These are phyloP conservation scores for Eilema sororculum DNA, from an alignment of 2,888 invertebrate genomes.

Conservation along the genomic window DNA sequence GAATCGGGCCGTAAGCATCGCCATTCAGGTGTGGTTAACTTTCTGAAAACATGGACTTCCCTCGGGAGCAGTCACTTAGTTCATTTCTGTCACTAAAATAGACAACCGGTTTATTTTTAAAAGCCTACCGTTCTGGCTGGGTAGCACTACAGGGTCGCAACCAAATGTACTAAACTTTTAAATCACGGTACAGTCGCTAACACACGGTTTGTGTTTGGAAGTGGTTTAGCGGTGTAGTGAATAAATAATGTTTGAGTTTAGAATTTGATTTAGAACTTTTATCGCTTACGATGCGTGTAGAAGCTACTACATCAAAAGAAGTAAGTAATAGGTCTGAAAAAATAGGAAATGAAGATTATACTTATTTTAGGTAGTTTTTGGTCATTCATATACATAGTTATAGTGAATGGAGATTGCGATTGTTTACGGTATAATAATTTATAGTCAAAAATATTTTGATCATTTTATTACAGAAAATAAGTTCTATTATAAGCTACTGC, in stretches of 20 bases:
- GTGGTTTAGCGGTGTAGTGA: slow-evolving; percentile 38
- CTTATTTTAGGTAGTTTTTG: too few species aligned
- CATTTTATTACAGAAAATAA: too few species aligned
- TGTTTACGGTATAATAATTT: too few species aligned
- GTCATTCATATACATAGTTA: too few species aligned
- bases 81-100: slow-evolving; percentile 78
- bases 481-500: too few species aligned
- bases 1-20: slow-evolving; percentile 77
- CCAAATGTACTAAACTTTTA: slow-evolving; percentile 52
- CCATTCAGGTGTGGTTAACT: slow-evolving; percentile 79
- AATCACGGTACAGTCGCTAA: slow-evolving; percentile 44
- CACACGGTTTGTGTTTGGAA: slow-evolving; percentile 45
- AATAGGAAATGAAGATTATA: too few species aligned
- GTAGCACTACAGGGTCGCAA: slow-evolving; percentile 40
- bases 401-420: too few species aligned
- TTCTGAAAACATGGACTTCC: slow-evolving; percentile 71
- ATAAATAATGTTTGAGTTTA: slow-evolving; percentile 49
- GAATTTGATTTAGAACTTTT: slow-evolving; percentile 48
- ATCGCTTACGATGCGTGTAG: slow-evolving; percentile 32
- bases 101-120: slow-evolving; percentile 71
- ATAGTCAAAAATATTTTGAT: too few species aligned
- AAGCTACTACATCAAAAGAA: slow-evolving; percentile 12
- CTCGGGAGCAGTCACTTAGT: slow-evolving; percentile 71
- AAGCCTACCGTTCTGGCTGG: slow-evolving; percentile 63
- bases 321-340: neutral